Conservation (phyloP, 2,797 vertebrate genomes). For the Sebastes minor region DNA sequence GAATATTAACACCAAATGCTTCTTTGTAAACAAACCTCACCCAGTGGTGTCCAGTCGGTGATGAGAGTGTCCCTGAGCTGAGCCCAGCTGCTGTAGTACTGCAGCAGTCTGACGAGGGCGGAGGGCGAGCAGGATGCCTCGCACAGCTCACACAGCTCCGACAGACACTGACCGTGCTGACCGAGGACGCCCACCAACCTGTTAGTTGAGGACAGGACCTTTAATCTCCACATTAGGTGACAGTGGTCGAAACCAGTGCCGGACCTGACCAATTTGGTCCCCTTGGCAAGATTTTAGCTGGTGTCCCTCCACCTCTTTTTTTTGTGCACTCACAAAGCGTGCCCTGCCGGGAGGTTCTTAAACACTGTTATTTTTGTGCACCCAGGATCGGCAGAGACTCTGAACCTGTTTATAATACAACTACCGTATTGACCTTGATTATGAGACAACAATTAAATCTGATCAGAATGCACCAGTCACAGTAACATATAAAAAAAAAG, state of each 20-base stretch:
- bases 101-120: slow-evolving; percentile 81
- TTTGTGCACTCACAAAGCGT: too few species aligned
- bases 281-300: accelerated
- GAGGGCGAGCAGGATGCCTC: slow-evolving; percentile 72
- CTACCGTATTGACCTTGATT: accelerated
- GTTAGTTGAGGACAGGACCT: not conserved
- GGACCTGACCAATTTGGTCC: too few species aligned
- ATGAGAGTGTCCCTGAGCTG: slow-evolving; percentile 81
- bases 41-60: slow-evolving; percentile 82
- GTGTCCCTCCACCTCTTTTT: too few species aligned
- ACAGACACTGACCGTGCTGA: slow-evolving; percentile 74
- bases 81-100: slow-evolving; percentile 85
- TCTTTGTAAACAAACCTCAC: slow-evolving; percentile 62
- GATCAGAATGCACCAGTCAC: too few species aligned
- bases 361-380: too few species aligned
- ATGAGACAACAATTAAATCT: too few species aligned
- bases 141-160: slow-evolving; percentile 76
- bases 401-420: too few species aligned
- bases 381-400: too few species aligned
- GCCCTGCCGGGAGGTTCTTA: too few species aligned
- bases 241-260: too few species aligned
- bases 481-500: too few species aligned
- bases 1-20: accelerated
- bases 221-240: not conserved
- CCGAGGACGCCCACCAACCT: slow-evolving; percentile 72